phyloP scores from a whole-genome alignment of 2,888 invertebrate species.

The Tachina grossa region DNA sequence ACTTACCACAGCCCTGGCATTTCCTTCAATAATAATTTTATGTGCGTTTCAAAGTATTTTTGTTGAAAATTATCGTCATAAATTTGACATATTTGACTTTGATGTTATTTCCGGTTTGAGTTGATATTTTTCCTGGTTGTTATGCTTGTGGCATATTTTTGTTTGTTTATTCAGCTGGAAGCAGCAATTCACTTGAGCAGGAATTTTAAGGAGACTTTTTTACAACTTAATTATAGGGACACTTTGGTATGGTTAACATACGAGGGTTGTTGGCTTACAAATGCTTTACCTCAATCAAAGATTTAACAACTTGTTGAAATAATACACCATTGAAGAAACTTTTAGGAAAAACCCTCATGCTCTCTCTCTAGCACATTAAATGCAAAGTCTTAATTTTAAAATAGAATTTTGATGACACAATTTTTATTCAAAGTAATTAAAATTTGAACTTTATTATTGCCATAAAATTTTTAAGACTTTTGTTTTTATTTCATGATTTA shows the following conservation, averaged over 20 bases:
- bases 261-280: background rate
- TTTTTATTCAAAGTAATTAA: constrained; percentile 2
- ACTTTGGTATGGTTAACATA: background rate
- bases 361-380: no score
- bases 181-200: background rate
- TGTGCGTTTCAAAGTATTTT: constrained; percentile 17
- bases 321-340: no score
- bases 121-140: constrained; percentile 6
- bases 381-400: no score
- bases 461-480: background rate
- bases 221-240: constrained; percentile 12
- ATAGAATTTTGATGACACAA: background rate
- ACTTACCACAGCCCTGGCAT: background rate
- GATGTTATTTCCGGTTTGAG: constrained; percentile 25
- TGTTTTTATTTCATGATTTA: background rate
- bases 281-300: no score
- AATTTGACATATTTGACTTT: constrained; percentile 45
- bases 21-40: constrained; percentile 33
- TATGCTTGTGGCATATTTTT: background rate
- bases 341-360: no score
- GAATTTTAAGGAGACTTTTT: background rate
- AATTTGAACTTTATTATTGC: background rate
- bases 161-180: background rate
- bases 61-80: constrained; percentile 40
- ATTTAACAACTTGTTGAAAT: no score